Percentiles rank a stretch among this genome's conserved stretches.
These are phyloP conservation scores for Murina feae DNA, from an alignment of 2,113 vertebrate species.

Conservation along the genomic window DNA sequence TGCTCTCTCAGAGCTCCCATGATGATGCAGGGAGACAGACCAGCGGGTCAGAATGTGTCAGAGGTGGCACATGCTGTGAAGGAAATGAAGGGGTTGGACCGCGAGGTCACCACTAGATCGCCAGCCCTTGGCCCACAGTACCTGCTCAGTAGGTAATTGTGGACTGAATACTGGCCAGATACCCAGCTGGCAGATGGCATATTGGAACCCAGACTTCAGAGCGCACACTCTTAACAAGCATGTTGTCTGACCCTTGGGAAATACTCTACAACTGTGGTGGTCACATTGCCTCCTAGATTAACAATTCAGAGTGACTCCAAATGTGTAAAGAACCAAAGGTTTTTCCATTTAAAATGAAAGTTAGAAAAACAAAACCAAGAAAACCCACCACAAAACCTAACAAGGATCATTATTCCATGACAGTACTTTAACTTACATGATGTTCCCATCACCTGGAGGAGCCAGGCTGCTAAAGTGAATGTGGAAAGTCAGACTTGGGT, in stretches of 20 bases:
- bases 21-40: neutral
- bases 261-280: neutral
- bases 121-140: neutral
- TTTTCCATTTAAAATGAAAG: neutral
- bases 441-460: neutral
- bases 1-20: neutral
- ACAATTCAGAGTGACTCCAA: neutral
- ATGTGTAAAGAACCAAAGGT: neutral
- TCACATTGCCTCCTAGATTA: neutral
- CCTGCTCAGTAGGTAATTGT: neutral
- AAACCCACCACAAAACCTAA: neutral
- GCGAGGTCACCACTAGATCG: rapidly evolving
- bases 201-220: neutral
- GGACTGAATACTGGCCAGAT: neutral
- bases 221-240: rapidly evolving
- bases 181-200: neutral
- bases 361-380: neutral
- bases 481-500: neutral
- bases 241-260: neutral
- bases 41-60: neutral
- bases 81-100: rapidly evolving
- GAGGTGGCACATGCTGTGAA: neutral
- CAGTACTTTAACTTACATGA: neutral
- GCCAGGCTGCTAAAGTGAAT: neutral
- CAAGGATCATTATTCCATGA: rapidly evolving